Evolutionary conservation across 2,797 vertebrate genomes (phyloP).

Genomic region (Megaceryle alcyon): DNA sequence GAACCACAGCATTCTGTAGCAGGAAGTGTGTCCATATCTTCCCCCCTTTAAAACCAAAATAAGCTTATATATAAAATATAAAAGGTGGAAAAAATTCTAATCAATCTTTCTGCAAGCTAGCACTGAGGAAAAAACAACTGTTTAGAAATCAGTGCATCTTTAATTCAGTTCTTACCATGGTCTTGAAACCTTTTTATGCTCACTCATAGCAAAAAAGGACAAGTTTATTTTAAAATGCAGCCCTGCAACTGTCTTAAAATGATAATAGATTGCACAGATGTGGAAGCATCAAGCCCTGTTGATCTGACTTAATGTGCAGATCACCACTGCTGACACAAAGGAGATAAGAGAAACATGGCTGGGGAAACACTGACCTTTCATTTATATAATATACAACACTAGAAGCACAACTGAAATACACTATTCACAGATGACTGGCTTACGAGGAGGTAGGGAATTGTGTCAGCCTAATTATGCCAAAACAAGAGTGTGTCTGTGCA

Average conservation of each 20-base stretch:
- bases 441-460: background rate
- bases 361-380: background rate
- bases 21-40: background rate
- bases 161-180: background rate
- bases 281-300: background rate
- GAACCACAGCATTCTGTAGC: background rate
- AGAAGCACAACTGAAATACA: background rate
- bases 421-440: background rate
- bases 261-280: background rate
- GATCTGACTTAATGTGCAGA: background rate
- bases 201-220: background rate
- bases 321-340: background rate
- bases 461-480: background rate
- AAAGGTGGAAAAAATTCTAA: background rate
- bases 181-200: background rate
- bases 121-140: background rate
- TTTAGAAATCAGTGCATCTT: background rate
- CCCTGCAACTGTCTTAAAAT: background rate
- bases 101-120: background rate
- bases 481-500: background rate
- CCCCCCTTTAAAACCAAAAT: background rate
- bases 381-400: background rate
- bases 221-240: background rate
- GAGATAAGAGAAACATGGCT: background rate
- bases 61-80: background rate